Conservation (phyloP, 2,113 vertebrate genomes). For the Corythaeola cristata region DNA sequence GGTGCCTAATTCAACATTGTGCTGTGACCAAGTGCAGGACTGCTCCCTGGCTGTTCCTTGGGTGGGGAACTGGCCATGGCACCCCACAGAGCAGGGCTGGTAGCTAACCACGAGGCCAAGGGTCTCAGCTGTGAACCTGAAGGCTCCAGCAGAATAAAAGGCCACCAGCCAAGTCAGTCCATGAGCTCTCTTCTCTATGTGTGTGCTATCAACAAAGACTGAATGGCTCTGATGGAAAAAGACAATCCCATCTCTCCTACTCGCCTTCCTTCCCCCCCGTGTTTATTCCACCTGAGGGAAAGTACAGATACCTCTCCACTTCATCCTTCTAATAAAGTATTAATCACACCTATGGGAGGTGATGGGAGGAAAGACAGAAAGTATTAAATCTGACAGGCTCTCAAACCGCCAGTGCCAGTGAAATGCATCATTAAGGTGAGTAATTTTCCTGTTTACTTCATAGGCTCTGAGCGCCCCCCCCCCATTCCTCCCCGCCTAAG, state of each 20-base stretch:
- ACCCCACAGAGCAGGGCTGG: neutral
- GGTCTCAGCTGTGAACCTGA: neutral
- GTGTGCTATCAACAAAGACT: neutral
- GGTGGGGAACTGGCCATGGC: neutral
- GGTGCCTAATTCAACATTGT: neutral
- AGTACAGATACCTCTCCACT: neutral
- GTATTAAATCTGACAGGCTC: constrained; percentile 70
- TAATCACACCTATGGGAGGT: constrained; percentile 41
- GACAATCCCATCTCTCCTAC: neutral
- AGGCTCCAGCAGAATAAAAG: neutral
- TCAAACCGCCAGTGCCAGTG: constrained; percentile 72
- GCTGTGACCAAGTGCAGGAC: neutral
- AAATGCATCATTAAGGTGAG: constrained; percentile 79
- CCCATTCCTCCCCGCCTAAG: constrained; percentile 65
- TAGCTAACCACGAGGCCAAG: neutral
- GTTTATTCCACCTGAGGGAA: neutral
- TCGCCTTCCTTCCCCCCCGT: neutral
- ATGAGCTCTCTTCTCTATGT: neutral
- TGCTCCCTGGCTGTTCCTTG: neutral
- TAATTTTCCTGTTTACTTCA: constrained; percentile 86
- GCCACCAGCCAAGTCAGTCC: neutral
- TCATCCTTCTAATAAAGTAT: neutral
- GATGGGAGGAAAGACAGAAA: constrained; percentile 21
- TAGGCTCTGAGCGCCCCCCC: constrained; percentile 51
- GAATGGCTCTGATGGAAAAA: neutral